phyloP scores from a whole-genome alignment of 2,797 vertebrate genomes.

The Heteromormyrus szaboi region DNA sequence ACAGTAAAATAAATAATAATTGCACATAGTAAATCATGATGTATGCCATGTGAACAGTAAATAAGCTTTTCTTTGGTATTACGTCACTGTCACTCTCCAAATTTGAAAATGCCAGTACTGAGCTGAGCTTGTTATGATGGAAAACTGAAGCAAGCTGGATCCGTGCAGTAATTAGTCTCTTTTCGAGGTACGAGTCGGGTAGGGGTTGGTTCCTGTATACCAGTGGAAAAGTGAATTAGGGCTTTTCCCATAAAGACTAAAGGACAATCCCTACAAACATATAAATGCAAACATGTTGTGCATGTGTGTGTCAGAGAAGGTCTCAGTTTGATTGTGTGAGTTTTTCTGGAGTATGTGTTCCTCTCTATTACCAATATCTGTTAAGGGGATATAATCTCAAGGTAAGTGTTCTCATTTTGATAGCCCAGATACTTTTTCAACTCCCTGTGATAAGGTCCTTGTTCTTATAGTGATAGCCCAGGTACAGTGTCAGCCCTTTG shows the following conservation, averaged over 20 bases:
- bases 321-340: conserved; percentile 27
- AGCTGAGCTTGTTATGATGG: background rate
- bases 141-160: background rate
- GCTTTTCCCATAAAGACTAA: background rate
- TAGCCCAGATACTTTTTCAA: background rate
- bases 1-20: background rate
- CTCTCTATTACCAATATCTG: background rate
- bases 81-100: background rate
- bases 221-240: background rate
- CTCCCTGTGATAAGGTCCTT: conserved; percentile 56
- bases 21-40: background rate
- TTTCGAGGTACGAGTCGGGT: background rate
- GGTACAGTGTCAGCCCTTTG: background rate
- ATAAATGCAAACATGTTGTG: background rate
- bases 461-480: conserved; percentile 50
- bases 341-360: conserved; percentile 23
- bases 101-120: background rate
- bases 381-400: background rate
- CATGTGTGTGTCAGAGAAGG: conserved; percentile 25
- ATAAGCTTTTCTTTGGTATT: background rate
- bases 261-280: background rate
- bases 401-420: background rate
- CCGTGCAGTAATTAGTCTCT: background rate
- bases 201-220: background rate
- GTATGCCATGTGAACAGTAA: background rate